These are phyloP conservation scores for Pelvicachromis taeniatus DNA, from an alignment of 2,113 vertebrate genomes.

Conservation along the genomic window DNA sequence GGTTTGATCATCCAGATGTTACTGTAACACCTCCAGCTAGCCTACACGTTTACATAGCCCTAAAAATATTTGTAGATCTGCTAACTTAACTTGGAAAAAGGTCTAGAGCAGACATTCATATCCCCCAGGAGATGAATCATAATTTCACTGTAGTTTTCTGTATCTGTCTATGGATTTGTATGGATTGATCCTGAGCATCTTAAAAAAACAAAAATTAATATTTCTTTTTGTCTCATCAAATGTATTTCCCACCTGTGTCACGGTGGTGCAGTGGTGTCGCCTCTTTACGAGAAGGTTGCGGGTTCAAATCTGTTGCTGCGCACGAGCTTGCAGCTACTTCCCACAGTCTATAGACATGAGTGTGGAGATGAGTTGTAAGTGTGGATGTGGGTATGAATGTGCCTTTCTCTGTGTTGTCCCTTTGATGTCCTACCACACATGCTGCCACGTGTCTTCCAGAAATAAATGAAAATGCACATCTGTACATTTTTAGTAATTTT, in stretches of 20 bases:
- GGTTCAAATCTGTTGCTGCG: neutral
- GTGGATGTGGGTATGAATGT: neutral
- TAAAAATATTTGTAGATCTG: neutral
- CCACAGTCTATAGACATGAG: neutral
- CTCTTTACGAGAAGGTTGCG: accelerated
- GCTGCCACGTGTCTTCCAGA: accelerated
- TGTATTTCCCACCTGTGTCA: neutral
- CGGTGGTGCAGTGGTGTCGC: neutral
- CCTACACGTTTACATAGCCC: neutral
- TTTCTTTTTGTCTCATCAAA: accelerated
- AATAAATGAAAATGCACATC: neutral
- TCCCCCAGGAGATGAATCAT: accelerated
- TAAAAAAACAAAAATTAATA: neutral
- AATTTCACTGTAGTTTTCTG: neutral
- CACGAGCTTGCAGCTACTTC: too few relatives aligned
- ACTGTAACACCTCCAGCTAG: neutral
- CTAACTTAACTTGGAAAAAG: neutral
- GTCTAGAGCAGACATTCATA: neutral
- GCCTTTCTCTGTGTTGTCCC: too few relatives aligned
- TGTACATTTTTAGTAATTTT: accelerated
- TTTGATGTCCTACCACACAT: neutral
- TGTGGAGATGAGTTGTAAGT: neutral
- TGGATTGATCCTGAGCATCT: neutral
- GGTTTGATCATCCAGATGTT: neutral
- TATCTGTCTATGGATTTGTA: accelerated